Evolutionary conservation across 2,888 invertebrate species (phyloP), one percentile per base, ranked within the genome.

Genomic region (Griposia aprilina): DNA sequence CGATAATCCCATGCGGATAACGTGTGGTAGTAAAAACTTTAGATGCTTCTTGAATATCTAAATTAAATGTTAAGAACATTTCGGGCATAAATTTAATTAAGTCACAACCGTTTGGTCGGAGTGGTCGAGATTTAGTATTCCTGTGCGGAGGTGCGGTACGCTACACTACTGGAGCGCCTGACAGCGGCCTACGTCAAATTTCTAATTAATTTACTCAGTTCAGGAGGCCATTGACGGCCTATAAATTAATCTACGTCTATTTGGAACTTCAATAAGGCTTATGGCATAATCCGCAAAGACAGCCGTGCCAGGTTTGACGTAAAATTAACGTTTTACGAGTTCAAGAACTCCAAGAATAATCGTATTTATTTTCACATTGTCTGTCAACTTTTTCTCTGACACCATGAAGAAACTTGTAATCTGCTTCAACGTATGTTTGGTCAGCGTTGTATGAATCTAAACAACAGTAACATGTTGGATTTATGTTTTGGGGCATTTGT

Each of bases 121-220:
- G 67, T 80, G 75, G 77, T 70, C 63, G 77, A 67, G 78, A 80
- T 88, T 88, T 88, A 82, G 87, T 88, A 89, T 89, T 90, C 87
- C 81, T 80, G 82, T 74, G 79, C 75, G 63, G 79, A 79, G 75
- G 70, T 77, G 74, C 80, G 45, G 45, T 1, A 10, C 45, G 75
- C 87, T 77, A 87, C 76, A 66, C 80, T 79, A 76, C 78, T 66
- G 76, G 75, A 72, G 76, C 69, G 76, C 30, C 82, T 87, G 89
- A 87, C 90, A 83, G 70, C 74, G 79, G 80, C 87, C 89, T 88
- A 80, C 76, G 83, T 89, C 90, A 90, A 88, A 88, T 85, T 84
- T 87, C 62, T 84, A 90, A 89, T 89, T 89, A 89, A 87, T 87
- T 90, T 84, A 84, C 82, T 80, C 74, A 67, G 75, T 86, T 85